Conservation (phyloP, 1,140 invertebrate species). For the Reticulitermes speratus region DNA sequence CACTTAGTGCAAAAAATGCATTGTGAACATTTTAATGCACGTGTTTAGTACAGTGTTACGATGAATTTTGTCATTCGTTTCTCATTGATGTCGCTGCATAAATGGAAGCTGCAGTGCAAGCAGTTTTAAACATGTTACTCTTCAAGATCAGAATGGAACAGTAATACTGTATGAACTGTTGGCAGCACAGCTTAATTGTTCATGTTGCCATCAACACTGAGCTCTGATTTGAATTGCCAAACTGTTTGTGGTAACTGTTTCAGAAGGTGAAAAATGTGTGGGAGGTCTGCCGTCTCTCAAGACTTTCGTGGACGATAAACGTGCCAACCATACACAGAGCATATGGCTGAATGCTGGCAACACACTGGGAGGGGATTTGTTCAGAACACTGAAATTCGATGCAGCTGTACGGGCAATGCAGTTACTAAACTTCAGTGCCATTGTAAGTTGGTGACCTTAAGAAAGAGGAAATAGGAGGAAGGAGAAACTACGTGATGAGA, state of each 20-base stretch:
- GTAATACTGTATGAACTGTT: neutral
- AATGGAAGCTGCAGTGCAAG: neutral
- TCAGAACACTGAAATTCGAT: neutral
- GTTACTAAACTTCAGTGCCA: neutral
- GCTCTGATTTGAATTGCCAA: no score
- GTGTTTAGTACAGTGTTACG: no score
- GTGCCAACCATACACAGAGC: neutral
- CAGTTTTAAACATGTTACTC: neutral
- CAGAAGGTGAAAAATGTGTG: neutral
- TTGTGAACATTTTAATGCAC: no score
- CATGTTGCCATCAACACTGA: no score
- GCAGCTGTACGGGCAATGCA: neutral
- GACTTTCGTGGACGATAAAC: neutral
- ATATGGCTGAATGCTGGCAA: neutral
- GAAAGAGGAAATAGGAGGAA: neutral
- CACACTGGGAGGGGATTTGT: neutral
- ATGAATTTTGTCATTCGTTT: no score
- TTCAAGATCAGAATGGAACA: neutral
- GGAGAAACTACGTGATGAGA: no score
- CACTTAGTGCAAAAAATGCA: no score
- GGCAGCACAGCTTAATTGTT: no score
- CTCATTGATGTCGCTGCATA: no score
- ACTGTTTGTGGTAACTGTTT: neutral
- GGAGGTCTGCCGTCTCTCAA: neutral
- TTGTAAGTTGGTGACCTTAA: neutral